phyloP scores from a whole-genome alignment of 2,888 invertebrate genomes.

The Noctua janthina region DNA sequence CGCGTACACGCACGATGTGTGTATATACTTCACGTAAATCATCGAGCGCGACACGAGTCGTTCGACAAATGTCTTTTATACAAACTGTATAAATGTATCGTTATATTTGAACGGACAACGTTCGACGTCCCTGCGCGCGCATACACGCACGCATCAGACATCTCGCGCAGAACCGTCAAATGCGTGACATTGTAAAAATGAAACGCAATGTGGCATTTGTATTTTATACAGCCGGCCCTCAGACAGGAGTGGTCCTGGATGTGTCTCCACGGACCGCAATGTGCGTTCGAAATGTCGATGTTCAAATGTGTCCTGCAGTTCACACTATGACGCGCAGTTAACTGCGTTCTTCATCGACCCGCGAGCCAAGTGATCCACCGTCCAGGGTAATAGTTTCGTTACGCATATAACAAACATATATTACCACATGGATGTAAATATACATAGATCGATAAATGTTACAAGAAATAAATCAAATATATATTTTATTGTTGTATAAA shows the following conservation, averaged over 20 bases:
- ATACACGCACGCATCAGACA: no score
- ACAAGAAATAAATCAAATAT: not conserved
- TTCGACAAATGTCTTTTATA: no score
- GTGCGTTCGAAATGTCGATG: slow-evolving; percentile 92
- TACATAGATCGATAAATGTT: not conserved
- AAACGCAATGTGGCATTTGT: slow-evolving; percentile 59
- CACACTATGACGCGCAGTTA: slow-evolving; percentile 84
- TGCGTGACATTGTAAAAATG: no score
- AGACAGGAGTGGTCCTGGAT: slow-evolving; percentile 86
- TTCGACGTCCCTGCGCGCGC: no score
- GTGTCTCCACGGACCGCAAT: slow-evolving; percentile 88
- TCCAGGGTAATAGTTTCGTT: slow-evolving; percentile 79
- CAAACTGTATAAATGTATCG: no score
- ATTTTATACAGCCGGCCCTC: slow-evolving; percentile 79
- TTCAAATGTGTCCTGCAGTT: slow-evolving; percentile 85
- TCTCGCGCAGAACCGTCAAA: no score
- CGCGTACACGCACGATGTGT: no score
- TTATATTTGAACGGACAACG: no score
- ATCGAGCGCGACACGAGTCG: no score
- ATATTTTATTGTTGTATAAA: no score
- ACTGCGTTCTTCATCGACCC: slow-evolving; percentile 91
- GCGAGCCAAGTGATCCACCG: slow-evolving; percentile 91
- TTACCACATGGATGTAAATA: no score
- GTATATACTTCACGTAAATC: no score
- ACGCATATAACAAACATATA: slow-evolving; percentile 14